phyloP scores from a whole-genome alignment of 2,888 invertebrate genomes.

The Trichacis sp. region DNA sequence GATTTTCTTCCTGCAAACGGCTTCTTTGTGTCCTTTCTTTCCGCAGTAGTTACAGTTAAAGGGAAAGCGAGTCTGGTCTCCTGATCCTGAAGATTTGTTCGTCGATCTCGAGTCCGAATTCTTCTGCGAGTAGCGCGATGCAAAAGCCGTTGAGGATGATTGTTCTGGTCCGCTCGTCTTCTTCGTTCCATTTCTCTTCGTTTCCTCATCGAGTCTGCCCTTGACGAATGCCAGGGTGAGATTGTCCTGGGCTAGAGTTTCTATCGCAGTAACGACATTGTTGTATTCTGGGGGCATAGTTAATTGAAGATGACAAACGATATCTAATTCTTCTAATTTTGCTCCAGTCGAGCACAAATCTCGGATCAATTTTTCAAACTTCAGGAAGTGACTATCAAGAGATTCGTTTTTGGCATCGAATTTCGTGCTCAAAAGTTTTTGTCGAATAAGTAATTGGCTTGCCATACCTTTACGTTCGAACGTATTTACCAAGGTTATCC shows the following conservation, averaged over 20 bases:
- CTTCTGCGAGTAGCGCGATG: too few relatives aligned
- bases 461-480: slow-evolving; percentile 48
- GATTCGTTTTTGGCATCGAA: slow-evolving; percentile 15
- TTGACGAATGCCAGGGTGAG: slow-evolving; percentile 7
- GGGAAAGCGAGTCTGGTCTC: background rate
- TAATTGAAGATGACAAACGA: slow-evolving; percentile 43
- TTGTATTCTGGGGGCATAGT: slow-evolving; percentile 42
- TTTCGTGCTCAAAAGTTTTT: slow-evolving; percentile 37
- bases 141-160: background rate
- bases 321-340: slow-evolving; percentile 33
- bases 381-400: slow-evolving; percentile 38
- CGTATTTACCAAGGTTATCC: slow-evolving; percentile 35
- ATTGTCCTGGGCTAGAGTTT: slow-evolving; percentile 4
- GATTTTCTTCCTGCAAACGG: too few relatives aligned
- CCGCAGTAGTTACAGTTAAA: too few relatives aligned
- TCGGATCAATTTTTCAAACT: slow-evolving; percentile 44
- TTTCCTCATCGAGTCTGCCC: slow-evolving; percentile 10
- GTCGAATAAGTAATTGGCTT: slow-evolving; percentile 47
- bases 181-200: slow-evolving; percentile 2
- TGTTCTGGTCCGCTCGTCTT: too few relatives aligned
- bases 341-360: slow-evolving; percentile 44
- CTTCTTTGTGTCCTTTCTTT: too few relatives aligned
- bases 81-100: too few relatives aligned
- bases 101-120: too few relatives aligned
- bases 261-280: slow-evolving; percentile 44